Evolutionary conservation across 2,888 invertebrate species (phyloP).

Genomic region (Acanthopleura granulata): DNA sequence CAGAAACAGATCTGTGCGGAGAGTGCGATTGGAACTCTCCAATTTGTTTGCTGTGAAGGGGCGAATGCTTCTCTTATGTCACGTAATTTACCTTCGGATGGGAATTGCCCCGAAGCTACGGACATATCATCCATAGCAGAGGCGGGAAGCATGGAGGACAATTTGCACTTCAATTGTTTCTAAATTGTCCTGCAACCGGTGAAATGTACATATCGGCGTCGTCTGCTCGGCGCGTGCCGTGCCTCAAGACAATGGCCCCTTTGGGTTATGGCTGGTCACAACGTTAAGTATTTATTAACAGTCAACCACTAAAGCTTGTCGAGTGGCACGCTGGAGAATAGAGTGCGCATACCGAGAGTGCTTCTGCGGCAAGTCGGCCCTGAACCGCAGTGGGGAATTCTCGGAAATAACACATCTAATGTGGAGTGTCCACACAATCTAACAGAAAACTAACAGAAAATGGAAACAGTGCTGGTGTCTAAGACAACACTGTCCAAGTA

Average conservation of each 20-base stretch:
- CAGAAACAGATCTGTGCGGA: conserved; percentile 11
- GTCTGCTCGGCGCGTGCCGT: conserved; percentile 18
- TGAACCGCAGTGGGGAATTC: not conserved
- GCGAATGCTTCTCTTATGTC: conserved; percentile 17
- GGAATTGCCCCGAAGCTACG: not conserved
- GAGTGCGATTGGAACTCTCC: not conserved
- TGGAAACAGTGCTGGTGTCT: conserved; percentile 8
- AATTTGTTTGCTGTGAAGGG: conserved; percentile 15
- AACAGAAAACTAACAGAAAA: conserved; percentile 12
- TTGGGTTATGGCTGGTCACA: not conserved
- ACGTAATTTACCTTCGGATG: conserved; percentile 16
- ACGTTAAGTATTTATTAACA: not conserved
- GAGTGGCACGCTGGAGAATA: not conserved
- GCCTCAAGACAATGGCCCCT: not conserved
- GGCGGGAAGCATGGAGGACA: conserved; percentile 13
- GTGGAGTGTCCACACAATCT: conserved; percentile 7
- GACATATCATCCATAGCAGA: conserved; percentile 16
- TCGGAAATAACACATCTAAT: conserved; percentile 16
- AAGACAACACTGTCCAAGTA: too few relatives aligned
- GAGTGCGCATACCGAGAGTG: not conserved
- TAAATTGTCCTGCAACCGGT: conserved; percentile 17
- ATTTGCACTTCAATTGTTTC: conserved; percentile 20
- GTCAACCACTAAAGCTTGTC: conserved; percentile 13
- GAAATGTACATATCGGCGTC: conserved; percentile 13
- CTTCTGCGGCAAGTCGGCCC: not conserved